Conservation (phyloP, 2,888 invertebrate genomes). For the Drosophila mimetica region DNA sequence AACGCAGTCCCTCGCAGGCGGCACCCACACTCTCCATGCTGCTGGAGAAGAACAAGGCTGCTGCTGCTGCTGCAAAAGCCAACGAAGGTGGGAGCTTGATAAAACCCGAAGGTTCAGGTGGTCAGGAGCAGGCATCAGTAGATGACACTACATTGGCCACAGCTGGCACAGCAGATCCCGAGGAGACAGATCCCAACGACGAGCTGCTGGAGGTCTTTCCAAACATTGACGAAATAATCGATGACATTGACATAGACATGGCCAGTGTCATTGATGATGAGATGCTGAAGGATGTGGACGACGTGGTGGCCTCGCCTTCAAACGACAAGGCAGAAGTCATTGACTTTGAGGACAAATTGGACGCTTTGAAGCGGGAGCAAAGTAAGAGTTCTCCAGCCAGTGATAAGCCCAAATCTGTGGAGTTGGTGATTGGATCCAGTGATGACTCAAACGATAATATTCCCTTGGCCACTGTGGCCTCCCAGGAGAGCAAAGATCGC, state of each 20-base stretch:
- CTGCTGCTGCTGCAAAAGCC: constrained; percentile 9
- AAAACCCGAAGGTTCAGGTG: neutral
- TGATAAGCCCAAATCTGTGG: constrained; percentile 55
- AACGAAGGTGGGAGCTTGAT: neutral
- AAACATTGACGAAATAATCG: constrained; percentile 82
- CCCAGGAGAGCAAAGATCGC: constrained; percentile 75
- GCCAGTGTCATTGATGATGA: constrained; percentile 82
- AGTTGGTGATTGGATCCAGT: constrained; percentile 72
- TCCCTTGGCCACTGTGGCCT: constrained; percentile 78
- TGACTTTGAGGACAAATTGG: constrained; percentile 69
- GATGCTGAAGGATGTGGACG: constrained; percentile 82
- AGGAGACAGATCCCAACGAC: constrained; percentile 79
- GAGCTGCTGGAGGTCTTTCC: constrained; percentile 83
- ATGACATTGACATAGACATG: constrained; percentile 82
- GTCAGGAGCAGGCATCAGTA: neutral
- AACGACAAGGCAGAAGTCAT: constrained; percentile 57
- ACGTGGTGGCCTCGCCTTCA: constrained; percentile 60
- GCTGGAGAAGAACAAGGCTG: constrained; percentile 86
- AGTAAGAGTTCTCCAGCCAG: constrained; percentile 15
- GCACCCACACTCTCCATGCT: constrained; percentile 91
- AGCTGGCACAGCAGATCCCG: constrained; percentile 25
- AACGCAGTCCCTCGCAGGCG: constrained; percentile 87
- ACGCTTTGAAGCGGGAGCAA: constrained; percentile 48
- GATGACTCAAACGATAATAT: constrained; percentile 83
- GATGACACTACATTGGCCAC: constrained; percentile 4